Evolutionary conservation across 2,113 vertebrate genomes (phyloP), one percentile per base, ranked within the genome.

Genomic region (Oryzias woworae): DNA sequence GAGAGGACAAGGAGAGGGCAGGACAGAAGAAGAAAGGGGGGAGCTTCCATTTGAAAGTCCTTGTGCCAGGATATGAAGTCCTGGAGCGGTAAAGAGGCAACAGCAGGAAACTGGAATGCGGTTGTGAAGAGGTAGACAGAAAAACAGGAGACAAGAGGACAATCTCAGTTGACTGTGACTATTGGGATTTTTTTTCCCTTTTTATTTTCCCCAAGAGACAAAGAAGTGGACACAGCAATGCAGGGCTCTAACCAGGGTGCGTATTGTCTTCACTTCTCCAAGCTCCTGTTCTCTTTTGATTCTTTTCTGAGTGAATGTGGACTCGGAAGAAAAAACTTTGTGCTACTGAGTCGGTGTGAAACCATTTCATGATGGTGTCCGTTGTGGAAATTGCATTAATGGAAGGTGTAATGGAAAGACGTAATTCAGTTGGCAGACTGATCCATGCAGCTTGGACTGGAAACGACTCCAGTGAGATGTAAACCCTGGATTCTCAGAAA

Each of bases 191-290:
- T 46, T 63, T 70, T 51, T 28, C 36, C 52, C 14, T 53, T 26
- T 0, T 46, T 76, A 48, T 58, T 50, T 36, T 53, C 14, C 58
- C 58, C 65, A 47, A 59, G 65, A 72, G 48, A 75, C 72, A 68
- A 86, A 70, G 46, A 77, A 87, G 75, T 57, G 65, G 69, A 83
- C 58, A 83, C 87, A 88, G 78, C 75, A 47, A 91, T 91, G 90
- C 81, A 83, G 86, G 82, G 73, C 70, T 84, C 82, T 74, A 61
- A 65, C 44, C 70, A 71, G 88, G 87, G 90, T 90, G 81, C 61
- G 66, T 78, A 48, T 64, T 48, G 18, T 47, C 24, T 61, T 51
- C 23, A 53, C 63, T 65, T 53, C 52, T 79, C 61, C 18, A 71
- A 75, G 48, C 46, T 61, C 31, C 14, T 20, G 1, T 60, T 73